These are phyloP conservation scores for Eolophus roseicapilla DNA, from an alignment of 2,113 vertebrate genomes.

Conservation along the genomic window DNA sequence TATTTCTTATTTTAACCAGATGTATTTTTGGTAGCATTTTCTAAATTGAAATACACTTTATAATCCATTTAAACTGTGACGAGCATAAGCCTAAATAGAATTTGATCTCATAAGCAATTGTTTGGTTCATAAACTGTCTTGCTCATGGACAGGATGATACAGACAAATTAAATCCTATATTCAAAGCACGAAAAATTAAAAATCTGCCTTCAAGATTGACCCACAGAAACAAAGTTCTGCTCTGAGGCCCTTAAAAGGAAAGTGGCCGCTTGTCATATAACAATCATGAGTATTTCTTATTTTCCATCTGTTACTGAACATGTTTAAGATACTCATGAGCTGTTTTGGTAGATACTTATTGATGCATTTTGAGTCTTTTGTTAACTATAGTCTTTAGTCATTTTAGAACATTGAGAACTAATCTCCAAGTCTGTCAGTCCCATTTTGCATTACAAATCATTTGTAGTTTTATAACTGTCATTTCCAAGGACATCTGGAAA, in stretches of 20 bases:
- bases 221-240: background rate
- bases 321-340: conserved; percentile 56
- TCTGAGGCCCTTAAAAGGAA: background rate
- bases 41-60: background rate
- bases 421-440: conserved; percentile 81
- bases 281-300: background rate
- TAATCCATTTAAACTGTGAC: background rate
- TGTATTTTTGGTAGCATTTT: background rate
- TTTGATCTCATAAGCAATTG: background rate
- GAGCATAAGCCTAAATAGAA: background rate
- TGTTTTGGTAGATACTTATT: conserved; percentile 65
- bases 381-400: conserved; percentile 72
- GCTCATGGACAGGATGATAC: background rate
- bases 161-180: background rate
- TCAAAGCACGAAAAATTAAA: background rate
- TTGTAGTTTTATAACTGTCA: conserved; percentile 85
- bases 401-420: conserved; percentile 72
- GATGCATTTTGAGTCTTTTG: conserved; percentile 73
- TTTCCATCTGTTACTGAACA: conserved; percentile 17
- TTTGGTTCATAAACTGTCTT: background rate
- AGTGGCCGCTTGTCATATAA: conserved; percentile 5
- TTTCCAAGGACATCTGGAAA: conserved; percentile 89
- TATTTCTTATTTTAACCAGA: background rate
- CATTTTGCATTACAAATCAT: conserved; percentile 94
- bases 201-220: background rate